phyloP scores from a whole-genome alignment of 2,888 invertebrate genomes.

The Margaritifera margaritifera region DNA sequence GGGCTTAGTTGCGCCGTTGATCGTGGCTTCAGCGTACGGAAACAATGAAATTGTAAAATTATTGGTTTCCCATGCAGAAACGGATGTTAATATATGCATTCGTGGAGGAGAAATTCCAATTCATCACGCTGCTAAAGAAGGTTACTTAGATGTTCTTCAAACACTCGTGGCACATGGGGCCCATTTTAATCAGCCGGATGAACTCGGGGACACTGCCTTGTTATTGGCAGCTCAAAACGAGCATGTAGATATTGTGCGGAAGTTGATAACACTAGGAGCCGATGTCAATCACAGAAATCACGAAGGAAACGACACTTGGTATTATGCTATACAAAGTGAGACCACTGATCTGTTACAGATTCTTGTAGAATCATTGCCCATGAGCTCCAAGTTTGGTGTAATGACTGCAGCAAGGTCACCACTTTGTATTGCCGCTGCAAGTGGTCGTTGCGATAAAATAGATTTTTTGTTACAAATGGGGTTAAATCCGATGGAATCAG shows the following conservation, averaged over 20 bases:
- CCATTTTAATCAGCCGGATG: slow-evolving; percentile 61
- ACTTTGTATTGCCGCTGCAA: slow-evolving; percentile 56
- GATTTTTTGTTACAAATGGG: slow-evolving; percentile 49
- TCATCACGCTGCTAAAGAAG: slow-evolving; percentile 70
- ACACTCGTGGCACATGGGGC: slow-evolving; percentile 59
- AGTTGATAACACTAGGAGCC: slow-evolving; percentile 51
- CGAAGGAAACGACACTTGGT: slow-evolving; percentile 61
- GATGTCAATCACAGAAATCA: slow-evolving; percentile 52
- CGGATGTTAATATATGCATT: slow-evolving; percentile 58
- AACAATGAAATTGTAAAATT: slow-evolving; percentile 42
- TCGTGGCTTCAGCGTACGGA: slow-evolving; percentile 65
- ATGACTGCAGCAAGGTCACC: slow-evolving; percentile 38
- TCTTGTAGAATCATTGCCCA: slow-evolving; percentile 12
- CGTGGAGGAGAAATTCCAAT: slow-evolving; percentile 64
- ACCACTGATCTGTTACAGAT: slow-evolving; percentile 40
- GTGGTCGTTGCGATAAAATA: slow-evolving; percentile 53
- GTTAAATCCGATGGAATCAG: slow-evolving; percentile 45
- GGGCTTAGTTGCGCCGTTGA: slow-evolving; percentile 64
- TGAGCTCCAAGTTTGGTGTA: not conserved
- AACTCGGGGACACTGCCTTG: slow-evolving; percentile 62
- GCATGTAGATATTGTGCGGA: slow-evolving; percentile 44
- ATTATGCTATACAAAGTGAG: slow-evolving; percentile 55
- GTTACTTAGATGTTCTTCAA: slow-evolving; percentile 57
- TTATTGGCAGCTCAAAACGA: slow-evolving; percentile 60
- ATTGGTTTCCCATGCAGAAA: slow-evolving; percentile 36